Percentiles rank a stretch among this genome's conserved stretches.
Conservation (phyloP, 1,140 invertebrate genomes). For the Archivesica marissinica region DNA sequence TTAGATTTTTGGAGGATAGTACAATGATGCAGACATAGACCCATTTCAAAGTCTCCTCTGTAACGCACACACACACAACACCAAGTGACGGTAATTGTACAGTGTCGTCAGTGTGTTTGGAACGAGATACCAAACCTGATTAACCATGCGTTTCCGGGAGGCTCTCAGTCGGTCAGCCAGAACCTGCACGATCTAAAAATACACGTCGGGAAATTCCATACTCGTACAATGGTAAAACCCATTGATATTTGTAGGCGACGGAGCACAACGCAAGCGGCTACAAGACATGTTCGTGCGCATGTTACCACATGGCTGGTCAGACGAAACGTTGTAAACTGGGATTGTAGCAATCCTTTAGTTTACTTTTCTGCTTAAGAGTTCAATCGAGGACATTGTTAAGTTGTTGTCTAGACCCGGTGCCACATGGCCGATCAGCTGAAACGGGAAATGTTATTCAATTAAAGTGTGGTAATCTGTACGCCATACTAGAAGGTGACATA, state of each 20-base stretch:
- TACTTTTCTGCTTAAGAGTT: neutral
- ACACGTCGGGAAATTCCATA: conserved; percentile 9
- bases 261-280: neutral
- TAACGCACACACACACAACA: no score
- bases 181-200: conserved; percentile 19
- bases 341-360: neutral
- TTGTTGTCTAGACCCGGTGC: conserved; percentile 7
- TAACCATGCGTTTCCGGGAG: conserved; percentile 20
- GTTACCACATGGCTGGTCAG: conserved; percentile 23
- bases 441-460: no score
- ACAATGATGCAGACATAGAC: no score
- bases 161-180: conserved; percentile 20
- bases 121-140: conserved; percentile 1
- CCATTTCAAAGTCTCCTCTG: no score
- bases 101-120: no score
- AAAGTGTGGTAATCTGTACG: no score
- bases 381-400: conserved; percentile 9
- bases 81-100: no score
- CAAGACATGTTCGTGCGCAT: neutral
- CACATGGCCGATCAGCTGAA: conserved; percentile 33
- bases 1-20: no score
- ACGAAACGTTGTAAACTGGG: neutral
- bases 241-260: neutral
- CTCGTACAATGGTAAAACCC: conserved; percentile 30
- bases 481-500: no score